Evolutionary conservation across 2,888 invertebrate species (phyloP).

Genomic region (Malthinus seriepunctatus): DNA sequence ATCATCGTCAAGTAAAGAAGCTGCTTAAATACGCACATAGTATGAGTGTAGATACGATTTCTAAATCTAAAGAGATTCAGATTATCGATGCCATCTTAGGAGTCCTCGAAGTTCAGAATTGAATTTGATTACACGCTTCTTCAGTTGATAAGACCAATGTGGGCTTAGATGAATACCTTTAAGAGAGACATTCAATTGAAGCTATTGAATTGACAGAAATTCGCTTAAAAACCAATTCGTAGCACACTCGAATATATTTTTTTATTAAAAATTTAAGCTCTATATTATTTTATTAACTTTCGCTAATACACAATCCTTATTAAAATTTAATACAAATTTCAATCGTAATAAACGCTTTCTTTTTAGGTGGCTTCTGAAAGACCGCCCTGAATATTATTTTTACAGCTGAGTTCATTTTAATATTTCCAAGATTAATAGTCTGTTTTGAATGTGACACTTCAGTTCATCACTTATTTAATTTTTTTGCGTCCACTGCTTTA

Average conservation of each 20-base stretch:
- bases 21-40: too few relatives aligned
- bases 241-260: neutral
- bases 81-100: constrained; percentile 41
- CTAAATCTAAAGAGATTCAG: constrained; percentile 34
- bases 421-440: constrained; percentile 27
- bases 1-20: too few relatives aligned
- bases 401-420: constrained; percentile 25
- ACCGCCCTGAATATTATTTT: constrained; percentile 21
- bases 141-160: constrained; percentile 43
- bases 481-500: constrained; percentile 21
- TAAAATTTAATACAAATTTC: neutral
- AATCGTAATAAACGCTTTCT: neutral
- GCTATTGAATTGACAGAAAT: constrained; percentile 36
- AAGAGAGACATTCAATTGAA: constrained; percentile 27
- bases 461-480: constrained; percentile 29
- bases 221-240: constrained; percentile 36
- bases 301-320: too few relatives aligned
- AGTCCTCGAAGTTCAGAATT: constrained; percentile 38
- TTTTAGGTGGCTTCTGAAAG: constrained; percentile 17
- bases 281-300: too few relatives aligned
- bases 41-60: neutral
- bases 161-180: constrained; percentile 40
- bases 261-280: too few relatives aligned
- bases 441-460: constrained; percentile 28
- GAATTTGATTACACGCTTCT: constrained; percentile 44